These are phyloP conservation scores for Hemiprocne comata DNA, from an alignment of 2,113 vertebrate species.

Conservation along the genomic window DNA sequence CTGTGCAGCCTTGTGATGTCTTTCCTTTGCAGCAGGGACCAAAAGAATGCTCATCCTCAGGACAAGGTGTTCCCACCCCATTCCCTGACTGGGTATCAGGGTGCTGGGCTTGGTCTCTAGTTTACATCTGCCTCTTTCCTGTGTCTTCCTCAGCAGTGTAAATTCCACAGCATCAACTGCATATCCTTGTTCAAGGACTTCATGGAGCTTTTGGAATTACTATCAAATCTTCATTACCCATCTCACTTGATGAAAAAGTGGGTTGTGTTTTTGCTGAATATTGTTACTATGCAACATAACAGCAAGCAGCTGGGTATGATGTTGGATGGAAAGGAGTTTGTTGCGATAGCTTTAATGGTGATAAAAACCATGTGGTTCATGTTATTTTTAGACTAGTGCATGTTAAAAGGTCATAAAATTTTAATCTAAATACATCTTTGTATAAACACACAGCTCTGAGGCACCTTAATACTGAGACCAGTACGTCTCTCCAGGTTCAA, in stretches of 20 bases:
- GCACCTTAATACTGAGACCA: constrained; percentile 25
- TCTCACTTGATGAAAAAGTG: background rate
- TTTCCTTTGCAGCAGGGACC: background rate
- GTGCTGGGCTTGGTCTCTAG: background rate
- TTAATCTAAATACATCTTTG: constrained; percentile 53
- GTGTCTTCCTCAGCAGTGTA: background rate
- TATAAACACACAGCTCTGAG: constrained; percentile 30
- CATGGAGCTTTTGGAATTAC: background rate
- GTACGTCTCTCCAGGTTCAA: background rate
- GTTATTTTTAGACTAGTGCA: constrained; percentile 66
- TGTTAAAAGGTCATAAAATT: constrained; percentile 53
- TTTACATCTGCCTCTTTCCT: background rate
- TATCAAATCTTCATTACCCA: background rate
- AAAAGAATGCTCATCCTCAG: background rate
- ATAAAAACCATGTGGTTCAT: constrained; percentile 48
- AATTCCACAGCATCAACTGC: background rate
- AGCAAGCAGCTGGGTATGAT: constrained; percentile 34
- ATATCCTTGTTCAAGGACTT: background rate
- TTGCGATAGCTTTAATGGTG: constrained; percentile 28
- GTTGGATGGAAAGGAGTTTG: constrained; percentile 21
- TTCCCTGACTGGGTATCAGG: background rate
- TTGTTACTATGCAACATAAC: constrained; percentile 41
- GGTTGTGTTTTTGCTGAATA: background rate
- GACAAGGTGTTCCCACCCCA: background rate
- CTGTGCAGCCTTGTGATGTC: background rate